These are phyloP conservation scores for Drosophila neonasuta DNA, from an alignment of 2,888 invertebrate species.

Conservation along the genomic window DNA sequence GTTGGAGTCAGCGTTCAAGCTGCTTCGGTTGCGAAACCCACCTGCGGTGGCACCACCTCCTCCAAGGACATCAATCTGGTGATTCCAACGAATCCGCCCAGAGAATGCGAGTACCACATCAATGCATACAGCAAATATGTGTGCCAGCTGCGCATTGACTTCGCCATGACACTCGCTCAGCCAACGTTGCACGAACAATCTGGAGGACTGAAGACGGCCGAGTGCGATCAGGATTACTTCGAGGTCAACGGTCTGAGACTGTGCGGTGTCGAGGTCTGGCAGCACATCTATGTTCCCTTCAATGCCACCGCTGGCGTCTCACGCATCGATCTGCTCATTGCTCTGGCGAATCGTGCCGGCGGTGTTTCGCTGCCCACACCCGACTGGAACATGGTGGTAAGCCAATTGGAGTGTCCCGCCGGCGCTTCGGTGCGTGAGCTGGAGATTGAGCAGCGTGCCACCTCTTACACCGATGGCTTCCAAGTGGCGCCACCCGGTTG, in stretches of 20 bases:
- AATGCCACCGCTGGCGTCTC: slow-evolving; percentile 69
- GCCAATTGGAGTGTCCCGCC: slow-evolving; percentile 72
- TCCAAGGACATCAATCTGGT: slow-evolving; percentile 66
- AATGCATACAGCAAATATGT: slow-evolving; percentile 65
- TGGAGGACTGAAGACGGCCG: slow-evolving; percentile 48
- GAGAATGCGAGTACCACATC: slow-evolving; percentile 64
- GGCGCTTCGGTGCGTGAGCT: slow-evolving; percentile 65
- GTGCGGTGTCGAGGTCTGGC: slow-evolving; percentile 85
- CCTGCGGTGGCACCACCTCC: slow-evolving; percentile 69
- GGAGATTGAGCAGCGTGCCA: slow-evolving; percentile 25
- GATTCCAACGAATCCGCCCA: slow-evolving; percentile 64
- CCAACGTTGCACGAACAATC: slow-evolving; percentile 56
- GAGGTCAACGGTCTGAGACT: slow-evolving; percentile 74
- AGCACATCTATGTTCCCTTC: slow-evolving; percentile 82
- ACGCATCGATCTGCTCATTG: slow-evolving; percentile 43
- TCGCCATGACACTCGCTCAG: slow-evolving; percentile 71
- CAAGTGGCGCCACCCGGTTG: slow-evolving; percentile 75
- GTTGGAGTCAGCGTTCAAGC: slow-evolving; percentile 32
- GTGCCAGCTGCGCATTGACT: slow-evolving; percentile 75
- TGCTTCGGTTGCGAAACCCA: slow-evolving; percentile 63
- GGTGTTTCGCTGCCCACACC: slow-evolving; percentile 42
- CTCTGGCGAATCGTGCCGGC: slow-evolving; percentile 56
- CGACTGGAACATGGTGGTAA: slow-evolving; percentile 64
- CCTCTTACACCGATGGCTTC: slow-evolving; percentile 62
- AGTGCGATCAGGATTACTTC: slow-evolving; percentile 67